Percentiles rank a stretch among this genome's conserved stretches.
Evolutionary conservation across 2,888 invertebrate genomes (phyloP).

Genomic region (Peribatodes rhomboidaria): DNA sequence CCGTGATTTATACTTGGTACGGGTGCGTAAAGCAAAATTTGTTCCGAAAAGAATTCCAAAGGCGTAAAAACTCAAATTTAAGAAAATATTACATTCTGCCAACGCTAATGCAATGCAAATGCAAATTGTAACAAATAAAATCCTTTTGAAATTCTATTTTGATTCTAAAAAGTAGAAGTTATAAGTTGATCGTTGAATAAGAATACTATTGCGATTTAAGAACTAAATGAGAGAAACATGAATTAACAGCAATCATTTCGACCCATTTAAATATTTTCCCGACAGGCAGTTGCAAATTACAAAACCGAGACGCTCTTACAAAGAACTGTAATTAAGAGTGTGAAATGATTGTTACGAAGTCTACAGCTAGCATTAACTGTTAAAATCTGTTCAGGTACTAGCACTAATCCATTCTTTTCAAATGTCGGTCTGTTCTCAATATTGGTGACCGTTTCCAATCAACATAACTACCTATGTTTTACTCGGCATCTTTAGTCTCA

Average conservation of each 20-base stretch:
- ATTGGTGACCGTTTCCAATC: slow-evolving; percentile 38
- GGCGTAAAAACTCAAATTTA: slow-evolving; percentile 42
- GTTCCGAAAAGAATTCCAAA: slow-evolving; percentile 47
- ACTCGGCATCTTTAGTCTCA: slow-evolving; percentile 34
- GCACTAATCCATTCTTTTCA: slow-evolving; percentile 29
- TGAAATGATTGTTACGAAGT: slow-evolving; percentile 22
- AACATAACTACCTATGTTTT: slow-evolving; percentile 29
- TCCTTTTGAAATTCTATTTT: not conserved
- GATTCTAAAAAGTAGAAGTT: not conserved
- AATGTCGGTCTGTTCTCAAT: slow-evolving; percentile 26
- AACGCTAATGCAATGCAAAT: not conserved
- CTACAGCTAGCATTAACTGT: slow-evolving; percentile 29
- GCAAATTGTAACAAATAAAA: not conserved
- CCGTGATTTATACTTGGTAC: slow-evolving; percentile 74
- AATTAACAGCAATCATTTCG: slow-evolving; percentile 5
- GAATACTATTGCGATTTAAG: not conserved
- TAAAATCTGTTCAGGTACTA: slow-evolving; percentile 28
- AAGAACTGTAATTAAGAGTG: slow-evolving; percentile 5
- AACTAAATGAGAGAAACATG: too few species aligned
- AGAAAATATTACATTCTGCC: slow-evolving; percentile 25
- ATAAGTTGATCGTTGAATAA: not conserved
- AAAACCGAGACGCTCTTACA: slow-evolving; percentile 15
- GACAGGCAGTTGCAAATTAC: not conserved
- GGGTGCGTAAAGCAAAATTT: slow-evolving; percentile 65
- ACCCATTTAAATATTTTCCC: slow-evolving; percentile 6